Conservation (phyloP, 2,888 invertebrate species). For the Dasysyrphus tricinctus region DNA sequence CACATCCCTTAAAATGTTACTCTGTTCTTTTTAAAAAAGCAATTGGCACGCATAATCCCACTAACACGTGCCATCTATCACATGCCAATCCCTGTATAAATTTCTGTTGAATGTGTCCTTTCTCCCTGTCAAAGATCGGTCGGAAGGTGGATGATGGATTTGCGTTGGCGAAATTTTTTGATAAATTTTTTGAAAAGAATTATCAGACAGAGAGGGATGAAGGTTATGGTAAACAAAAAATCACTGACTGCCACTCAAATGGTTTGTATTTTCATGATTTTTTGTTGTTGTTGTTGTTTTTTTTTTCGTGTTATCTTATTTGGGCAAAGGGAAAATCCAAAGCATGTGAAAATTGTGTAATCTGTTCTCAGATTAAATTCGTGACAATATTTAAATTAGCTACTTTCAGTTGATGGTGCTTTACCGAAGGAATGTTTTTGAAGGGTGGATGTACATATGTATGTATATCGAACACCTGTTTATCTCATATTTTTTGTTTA, state of each 20-base stretch:
- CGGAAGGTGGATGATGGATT: slow-evolving; percentile 62
- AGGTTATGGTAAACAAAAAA: slow-evolving; percentile 19
- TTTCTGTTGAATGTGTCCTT: slow-evolving; percentile 32
- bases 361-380: slow-evolving; percentile 69
- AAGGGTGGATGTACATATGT: slow-evolving; percentile 2
- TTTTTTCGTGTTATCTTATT: slow-evolving; percentile 8
- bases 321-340: slow-evolving; percentile 35
- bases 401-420: slow-evolving; percentile 24
- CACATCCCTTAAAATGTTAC: slow-evolving; percentile 32
- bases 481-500: background rate
- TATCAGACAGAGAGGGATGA: background rate
- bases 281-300: slow-evolving; percentile 10
- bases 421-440: background rate
- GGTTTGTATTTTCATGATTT: background rate
- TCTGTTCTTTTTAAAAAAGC: slow-evolving; percentile 26
- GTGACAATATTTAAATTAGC: slow-evolving; percentile 66
- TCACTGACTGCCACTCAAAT: slow-evolving; percentile 38
- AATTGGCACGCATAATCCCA: slow-evolving; percentile 64
- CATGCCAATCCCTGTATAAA: slow-evolving; percentile 53
- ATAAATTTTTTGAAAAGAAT: slow-evolving; percentile 39
- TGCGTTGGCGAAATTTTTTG: slow-evolving; percentile 44
- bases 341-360: slow-evolving; percentile 70
- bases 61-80: slow-evolving; percentile 67
- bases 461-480: slow-evolving; percentile 58
- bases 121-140: slow-evolving; percentile 29